Conservation (phyloP, 1,140 invertebrate genomes). For the Caerostris extrusa region DNA sequence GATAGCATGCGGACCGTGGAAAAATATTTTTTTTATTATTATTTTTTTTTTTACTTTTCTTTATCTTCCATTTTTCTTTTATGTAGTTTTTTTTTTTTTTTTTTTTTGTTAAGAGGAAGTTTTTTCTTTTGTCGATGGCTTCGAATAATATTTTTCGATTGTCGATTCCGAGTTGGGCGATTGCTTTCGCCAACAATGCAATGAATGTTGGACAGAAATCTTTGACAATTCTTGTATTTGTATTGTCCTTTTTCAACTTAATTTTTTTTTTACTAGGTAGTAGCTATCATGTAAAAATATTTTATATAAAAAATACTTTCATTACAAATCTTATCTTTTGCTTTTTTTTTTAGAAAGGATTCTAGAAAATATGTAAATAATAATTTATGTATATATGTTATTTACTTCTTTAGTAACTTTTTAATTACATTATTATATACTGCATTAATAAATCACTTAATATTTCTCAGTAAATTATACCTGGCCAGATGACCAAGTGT, state of each 20-base stretch:
- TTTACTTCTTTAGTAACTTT: no score
- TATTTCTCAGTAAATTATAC: no score
- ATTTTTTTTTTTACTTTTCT: neutral
- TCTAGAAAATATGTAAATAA: no score
- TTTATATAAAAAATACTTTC: no score
- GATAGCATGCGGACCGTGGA: constrained; percentile 55
- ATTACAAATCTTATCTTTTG: no score
- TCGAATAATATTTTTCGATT: constrained; percentile 28
- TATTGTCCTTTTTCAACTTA: neutral
- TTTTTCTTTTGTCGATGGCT: neutral
- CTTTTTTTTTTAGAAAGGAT: no score
- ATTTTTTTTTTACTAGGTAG: no score
- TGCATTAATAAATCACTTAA: no score
- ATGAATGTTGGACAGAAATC: neutral
- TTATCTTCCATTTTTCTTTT: neutral
- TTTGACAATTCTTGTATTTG: neutral
- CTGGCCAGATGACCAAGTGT: no score
- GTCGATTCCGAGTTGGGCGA: constrained; percentile 12
- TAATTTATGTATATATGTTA: no score
- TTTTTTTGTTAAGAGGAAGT: constrained; percentile 2
- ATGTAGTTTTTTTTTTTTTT: neutral
- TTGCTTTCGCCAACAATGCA: neutral
- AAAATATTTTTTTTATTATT: constrained; percentile 21
- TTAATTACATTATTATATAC: no score
- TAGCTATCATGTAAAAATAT: no score